Evolutionary conservation across 92 coral and sea anemone species (phyloP).

Genomic region (Nematostella vectensis): DNA sequence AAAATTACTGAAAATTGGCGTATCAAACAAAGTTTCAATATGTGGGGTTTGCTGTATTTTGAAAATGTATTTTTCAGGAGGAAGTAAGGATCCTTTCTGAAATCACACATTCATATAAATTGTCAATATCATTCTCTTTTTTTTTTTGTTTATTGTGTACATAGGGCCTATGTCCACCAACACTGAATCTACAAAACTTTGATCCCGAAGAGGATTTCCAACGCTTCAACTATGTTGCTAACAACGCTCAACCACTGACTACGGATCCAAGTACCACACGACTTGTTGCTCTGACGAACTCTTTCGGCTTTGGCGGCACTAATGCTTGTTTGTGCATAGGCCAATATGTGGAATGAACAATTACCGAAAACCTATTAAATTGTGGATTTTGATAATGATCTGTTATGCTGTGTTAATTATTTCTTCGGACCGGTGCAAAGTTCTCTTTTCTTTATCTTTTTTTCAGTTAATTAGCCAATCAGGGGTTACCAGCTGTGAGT

Average conservation of each 20-base stretch:
- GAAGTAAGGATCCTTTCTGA: too few species aligned
- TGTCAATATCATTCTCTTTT: background rate
- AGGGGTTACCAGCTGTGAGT: too few species aligned
- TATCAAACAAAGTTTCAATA: too few species aligned
- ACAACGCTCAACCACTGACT: constrained; percentile 49
- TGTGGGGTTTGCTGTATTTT: too few species aligned
- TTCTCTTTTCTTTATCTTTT: too few species aligned
- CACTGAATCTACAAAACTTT: constrained; percentile 72
- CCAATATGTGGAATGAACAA: constrained; percentile 6
- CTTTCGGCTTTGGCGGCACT: constrained; percentile 98
- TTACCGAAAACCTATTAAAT: too few species aligned
- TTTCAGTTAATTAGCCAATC: too few species aligned
- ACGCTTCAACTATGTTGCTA: constrained; percentile 70
- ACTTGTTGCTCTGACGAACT: constrained; percentile 78
- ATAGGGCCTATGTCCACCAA: constrained; percentile 85
- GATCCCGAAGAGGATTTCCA: constrained; percentile 58
- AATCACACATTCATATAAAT: too few species aligned
- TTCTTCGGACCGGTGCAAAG: too few species aligned
- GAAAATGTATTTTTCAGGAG: too few species aligned
- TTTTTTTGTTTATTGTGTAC: background rate
- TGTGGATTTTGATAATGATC: background rate
- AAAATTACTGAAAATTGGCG: too few species aligned
- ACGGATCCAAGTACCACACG: constrained; percentile 13
- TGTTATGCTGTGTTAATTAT: too few species aligned
- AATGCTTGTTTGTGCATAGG: constrained; percentile 89